Conservation (phyloP, 2,113 vertebrate species). For the Neomonachus schauinslandi region DNA sequence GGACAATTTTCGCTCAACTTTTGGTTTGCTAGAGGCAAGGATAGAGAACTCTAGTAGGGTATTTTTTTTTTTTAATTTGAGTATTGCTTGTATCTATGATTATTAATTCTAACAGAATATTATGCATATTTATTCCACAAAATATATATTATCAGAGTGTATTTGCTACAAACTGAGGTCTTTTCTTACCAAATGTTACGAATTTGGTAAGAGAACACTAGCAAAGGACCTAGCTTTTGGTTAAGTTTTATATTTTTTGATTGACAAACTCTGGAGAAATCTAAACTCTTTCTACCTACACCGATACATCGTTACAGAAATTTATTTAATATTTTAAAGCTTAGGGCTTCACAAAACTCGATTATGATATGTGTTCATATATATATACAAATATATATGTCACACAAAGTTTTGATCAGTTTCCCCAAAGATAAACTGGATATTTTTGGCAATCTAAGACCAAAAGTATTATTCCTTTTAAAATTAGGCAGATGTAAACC, state of each 20-base stretch:
- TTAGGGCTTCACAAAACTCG: constrained; percentile 67
- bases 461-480: constrained; percentile 51
- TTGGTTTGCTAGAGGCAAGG: constrained; percentile 84
- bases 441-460: constrained; percentile 60
- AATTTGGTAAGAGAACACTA: constrained; percentile 83
- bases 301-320: constrained; percentile 33
- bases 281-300: constrained; percentile 73
- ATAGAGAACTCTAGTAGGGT: constrained; percentile 82
- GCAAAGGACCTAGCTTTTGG: constrained; percentile 79
- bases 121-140: constrained; percentile 87
- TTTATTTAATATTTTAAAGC: constrained; percentile 68
- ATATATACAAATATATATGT: not conserved
- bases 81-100: constrained; percentile 85
- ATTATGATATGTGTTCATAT: constrained; percentile 35
- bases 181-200: constrained; percentile 84
- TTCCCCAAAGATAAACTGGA: constrained; percentile 78
- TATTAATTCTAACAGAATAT: constrained; percentile 86
- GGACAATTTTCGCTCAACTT: constrained; percentile 81
- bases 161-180: constrained; percentile 83
- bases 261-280: constrained; percentile 77
- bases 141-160: constrained; percentile 86
- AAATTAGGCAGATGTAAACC: constrained; percentile 5
- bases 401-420: constrained; percentile 69
- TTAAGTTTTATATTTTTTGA: constrained; percentile 76
- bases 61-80: constrained; percentile 84